phyloP scores from a whole-genome alignment of 2,888 invertebrate species.

The Eurytoma californica region DNA sequence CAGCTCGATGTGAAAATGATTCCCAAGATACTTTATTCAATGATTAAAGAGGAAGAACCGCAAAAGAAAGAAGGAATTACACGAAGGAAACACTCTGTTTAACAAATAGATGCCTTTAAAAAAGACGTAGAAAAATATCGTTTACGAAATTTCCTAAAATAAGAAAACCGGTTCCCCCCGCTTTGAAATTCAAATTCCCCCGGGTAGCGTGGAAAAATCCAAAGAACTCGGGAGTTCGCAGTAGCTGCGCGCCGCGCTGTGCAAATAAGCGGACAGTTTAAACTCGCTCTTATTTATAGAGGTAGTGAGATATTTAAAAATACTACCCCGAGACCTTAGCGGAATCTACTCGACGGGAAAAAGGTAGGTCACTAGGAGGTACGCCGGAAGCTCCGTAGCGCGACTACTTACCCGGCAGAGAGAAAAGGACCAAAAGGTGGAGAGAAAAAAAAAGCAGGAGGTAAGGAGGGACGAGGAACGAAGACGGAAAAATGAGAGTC shows the following conservation, averaged over 20 bases:
- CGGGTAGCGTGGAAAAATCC: not conserved
- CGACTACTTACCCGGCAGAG: not conserved
- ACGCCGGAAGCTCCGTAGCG: not conserved
- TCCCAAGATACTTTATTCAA: no score
- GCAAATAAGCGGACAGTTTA: conserved; percentile 10
- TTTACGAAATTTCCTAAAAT: not conserved
- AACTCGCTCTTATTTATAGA: conserved; percentile 38
- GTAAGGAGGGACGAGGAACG: not conserved
- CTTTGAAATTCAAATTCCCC: not conserved
- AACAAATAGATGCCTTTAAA: no score
- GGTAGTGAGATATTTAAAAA: conserved; percentile 34
- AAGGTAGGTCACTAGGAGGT: conserved; percentile 41
- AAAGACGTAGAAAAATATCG: no score
- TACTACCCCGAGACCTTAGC: conserved; percentile 12
- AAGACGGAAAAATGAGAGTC: conserved; percentile 28
- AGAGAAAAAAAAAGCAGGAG: not conserved
- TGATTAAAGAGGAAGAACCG: no score
- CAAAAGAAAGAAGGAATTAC: no score
- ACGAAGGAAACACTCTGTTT: no score
- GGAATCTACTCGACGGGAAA: not conserved
- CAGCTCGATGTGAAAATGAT: no score
- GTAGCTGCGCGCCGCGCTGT: not conserved
- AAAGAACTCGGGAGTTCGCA: not conserved
- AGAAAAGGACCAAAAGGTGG: not conserved
- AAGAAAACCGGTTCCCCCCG: not conserved